Evolutionary conservation across 2,888 invertebrate genomes (phyloP).

Genomic region (Lordiphosa andalusiaca): DNA sequence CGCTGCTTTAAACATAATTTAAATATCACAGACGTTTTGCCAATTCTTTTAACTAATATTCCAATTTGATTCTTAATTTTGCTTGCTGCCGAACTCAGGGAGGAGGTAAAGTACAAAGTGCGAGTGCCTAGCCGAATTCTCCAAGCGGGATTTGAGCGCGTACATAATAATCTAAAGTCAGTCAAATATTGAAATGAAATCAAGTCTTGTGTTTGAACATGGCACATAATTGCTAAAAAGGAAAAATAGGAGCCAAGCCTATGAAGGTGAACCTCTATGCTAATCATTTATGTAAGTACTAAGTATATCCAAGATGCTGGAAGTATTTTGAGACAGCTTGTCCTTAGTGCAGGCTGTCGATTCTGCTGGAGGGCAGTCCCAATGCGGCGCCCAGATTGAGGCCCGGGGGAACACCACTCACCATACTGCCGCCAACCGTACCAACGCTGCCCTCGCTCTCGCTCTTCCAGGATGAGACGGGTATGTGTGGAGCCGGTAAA

Average conservation of each 20-base stretch:
- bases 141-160: conserved; percentile 32
- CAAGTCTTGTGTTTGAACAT: conserved; percentile 65
- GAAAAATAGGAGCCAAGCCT: conserved; percentile 67
- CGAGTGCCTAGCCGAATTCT: conserved; percentile 11
- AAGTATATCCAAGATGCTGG: conserved; percentile 19
- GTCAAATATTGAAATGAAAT: conserved; percentile 65
- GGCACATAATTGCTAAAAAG: conserved; percentile 60
- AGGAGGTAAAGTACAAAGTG: conserved; percentile 12
- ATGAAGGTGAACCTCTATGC: conserved; percentile 50
- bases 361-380: conserved; percentile 51
- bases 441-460: conserved; percentile 82
- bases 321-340: conserved; percentile 5
- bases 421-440: conserved; percentile 34
- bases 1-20: conserved; percentile 63
- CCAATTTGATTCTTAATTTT: conserved; percentile 54
- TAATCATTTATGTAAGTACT: conserved; percentile 28
- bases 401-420: conserved; percentile 49
- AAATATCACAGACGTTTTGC: conserved; percentile 76
- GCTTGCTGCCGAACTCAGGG: conserved; percentile 41
- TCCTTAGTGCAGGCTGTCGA: conserved; percentile 60
- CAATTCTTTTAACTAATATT: conserved; percentile 67
- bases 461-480: conserved; percentile 94
- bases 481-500: conserved; percentile 92
- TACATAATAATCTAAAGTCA: conserved; percentile 50
- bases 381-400: conserved; percentile 50